These are phyloP conservation scores for Drosophila ezoana DNA, from an alignment of 2,888 invertebrate genomes.

Conservation along the genomic window DNA sequence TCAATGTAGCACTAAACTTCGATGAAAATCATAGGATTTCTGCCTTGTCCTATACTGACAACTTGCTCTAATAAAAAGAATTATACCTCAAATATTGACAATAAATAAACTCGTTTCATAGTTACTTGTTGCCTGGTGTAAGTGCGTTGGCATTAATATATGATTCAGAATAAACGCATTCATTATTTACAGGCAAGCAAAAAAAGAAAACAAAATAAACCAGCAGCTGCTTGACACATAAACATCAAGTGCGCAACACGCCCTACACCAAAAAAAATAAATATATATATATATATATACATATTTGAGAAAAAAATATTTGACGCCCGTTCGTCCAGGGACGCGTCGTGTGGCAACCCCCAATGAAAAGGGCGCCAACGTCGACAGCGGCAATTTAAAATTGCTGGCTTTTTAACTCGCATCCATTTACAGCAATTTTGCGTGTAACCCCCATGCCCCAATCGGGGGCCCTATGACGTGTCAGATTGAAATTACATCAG, in stretches of 20 bases:
- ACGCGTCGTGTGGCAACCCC: constrained; percentile 15
- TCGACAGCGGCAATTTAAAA: constrained; percentile 76
- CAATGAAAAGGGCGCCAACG: constrained; percentile 43
- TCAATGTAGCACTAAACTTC: too few relatives aligned
- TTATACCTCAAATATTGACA: not conserved
- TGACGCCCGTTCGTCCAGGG: constrained; percentile 25
- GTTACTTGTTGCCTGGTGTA: constrained; percentile 48
- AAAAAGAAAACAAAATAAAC: constrained; percentile 57
- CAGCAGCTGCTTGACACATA: constrained; percentile 75
- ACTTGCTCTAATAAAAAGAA: too few relatives aligned
- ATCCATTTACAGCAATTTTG: constrained; percentile 80
- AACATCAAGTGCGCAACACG: constrained; percentile 73
- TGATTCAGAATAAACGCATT: constrained; percentile 76
- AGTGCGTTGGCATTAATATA: constrained; percentile 58
- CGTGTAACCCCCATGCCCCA: constrained; percentile 44
- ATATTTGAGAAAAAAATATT: constrained; percentile 6
- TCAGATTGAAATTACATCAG: constrained; percentile 78
- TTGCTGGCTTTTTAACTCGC: constrained; percentile 79
- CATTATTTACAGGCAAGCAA: constrained; percentile 71
- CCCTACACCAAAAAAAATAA: constrained; percentile 15
- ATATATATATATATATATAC: constrained; percentile 6
- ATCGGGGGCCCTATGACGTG: constrained; percentile 38
- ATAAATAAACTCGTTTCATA: not conserved
- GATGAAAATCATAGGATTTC: too few relatives aligned
- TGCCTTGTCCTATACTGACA: too few relatives aligned